Conservation (phyloP, 2,888 invertebrate genomes). For the Agapetus fuscipes region DNA sequence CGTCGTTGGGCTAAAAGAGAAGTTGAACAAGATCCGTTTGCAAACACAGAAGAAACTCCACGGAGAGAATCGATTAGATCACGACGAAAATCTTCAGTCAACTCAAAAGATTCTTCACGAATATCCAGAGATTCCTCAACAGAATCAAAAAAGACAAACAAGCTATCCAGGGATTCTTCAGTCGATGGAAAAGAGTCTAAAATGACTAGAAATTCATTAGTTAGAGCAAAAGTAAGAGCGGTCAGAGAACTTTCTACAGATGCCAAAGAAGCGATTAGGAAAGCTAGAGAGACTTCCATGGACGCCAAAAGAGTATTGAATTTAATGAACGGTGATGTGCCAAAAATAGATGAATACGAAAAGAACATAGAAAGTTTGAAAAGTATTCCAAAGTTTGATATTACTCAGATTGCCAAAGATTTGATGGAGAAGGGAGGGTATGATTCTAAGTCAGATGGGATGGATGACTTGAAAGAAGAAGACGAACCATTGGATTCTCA, state of each 20-base stretch:
- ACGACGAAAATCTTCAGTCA: slow-evolving; percentile 8
- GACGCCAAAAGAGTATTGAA: neutral
- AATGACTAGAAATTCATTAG: slow-evolving; percentile 3
- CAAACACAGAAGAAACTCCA: neutral
- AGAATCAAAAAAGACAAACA: slow-evolving; percentile 10
- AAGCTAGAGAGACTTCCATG: slow-evolving; percentile 7
- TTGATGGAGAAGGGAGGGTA: neutral
- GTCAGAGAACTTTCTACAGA: slow-evolving; percentile 15
- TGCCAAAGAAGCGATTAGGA: slow-evolving; percentile 12
- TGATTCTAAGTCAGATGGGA: neutral
- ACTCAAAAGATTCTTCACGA: slow-evolving; percentile 8
- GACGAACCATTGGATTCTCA: neutral
- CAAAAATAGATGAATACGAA: neutral
- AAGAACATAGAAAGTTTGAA: neutral
- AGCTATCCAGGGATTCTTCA: slow-evolving; percentile 15
- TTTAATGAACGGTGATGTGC: neutral
- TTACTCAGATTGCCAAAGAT: neutral
- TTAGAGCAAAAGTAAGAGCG: slow-evolving; percentile 10
- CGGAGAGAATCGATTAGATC: slow-evolving; percentile 1
- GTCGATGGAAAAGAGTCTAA: slow-evolving; percentile 14
- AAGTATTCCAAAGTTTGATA: neutral
- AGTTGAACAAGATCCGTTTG: neutral
- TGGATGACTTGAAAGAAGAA: slow-evolving; percentile 1
- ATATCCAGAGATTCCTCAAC: slow-evolving; percentile 17
- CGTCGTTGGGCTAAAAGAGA: slow-evolving; percentile 41